These are phyloP conservation scores for Tychaedon coryphoeus DNA, from an alignment of 2,113 vertebrate genomes.

Conservation along the genomic window DNA sequence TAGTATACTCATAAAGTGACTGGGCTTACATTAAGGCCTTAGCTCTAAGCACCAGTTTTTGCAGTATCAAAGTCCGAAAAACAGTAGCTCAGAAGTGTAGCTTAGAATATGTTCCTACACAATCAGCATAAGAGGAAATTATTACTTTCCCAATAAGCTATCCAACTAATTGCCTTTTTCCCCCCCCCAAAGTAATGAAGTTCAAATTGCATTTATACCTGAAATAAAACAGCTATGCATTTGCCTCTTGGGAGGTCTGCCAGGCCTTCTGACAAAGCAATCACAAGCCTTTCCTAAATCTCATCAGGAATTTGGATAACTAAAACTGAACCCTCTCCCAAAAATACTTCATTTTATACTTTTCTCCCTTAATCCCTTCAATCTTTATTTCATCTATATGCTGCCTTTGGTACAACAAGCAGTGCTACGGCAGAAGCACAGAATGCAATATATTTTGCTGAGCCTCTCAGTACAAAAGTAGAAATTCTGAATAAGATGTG, in stretches of 20 bases:
- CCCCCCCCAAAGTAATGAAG: background rate
- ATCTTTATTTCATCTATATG: background rate
- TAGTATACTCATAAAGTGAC: background rate
- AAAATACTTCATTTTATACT: background rate
- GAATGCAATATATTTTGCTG: background rate
- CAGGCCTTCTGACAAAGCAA: background rate
- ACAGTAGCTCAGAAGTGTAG: background rate
- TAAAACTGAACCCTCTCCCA: background rate
- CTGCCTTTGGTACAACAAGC: background rate
- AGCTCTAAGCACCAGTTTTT: background rate
- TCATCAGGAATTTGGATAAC: background rate
- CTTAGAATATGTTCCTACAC: background rate
- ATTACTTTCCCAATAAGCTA: background rate
- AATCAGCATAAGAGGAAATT: background rate
- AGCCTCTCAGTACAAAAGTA: background rate
- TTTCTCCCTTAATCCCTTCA: background rate
- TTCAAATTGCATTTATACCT: background rate
- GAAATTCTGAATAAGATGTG: background rate
- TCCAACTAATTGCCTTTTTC: background rate
- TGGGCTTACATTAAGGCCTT: background rate
- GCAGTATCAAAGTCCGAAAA: background rate
- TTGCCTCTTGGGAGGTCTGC: background rate
- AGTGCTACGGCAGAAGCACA: background rate
- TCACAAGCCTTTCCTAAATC: background rate
- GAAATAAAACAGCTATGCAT: background rate